A percentile compares a stretch with the other conserved stretches of the same genome.
These are phyloP conservation scores for Psittacula cyanocephala DNA, from an alignment of 2,113 vertebrate species.

Conservation along the genomic window DNA sequence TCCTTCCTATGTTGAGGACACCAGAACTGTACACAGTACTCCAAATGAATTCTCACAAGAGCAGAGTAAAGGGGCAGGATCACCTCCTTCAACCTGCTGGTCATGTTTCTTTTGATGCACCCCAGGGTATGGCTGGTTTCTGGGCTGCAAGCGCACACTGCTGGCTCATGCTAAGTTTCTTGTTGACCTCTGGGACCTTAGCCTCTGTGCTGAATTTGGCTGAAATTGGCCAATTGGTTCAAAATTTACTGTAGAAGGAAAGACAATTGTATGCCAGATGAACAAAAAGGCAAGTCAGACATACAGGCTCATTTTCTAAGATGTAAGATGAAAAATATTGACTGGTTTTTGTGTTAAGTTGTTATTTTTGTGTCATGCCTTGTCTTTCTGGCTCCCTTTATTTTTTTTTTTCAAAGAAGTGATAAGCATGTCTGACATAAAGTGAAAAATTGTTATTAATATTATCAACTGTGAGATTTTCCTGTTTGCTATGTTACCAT, in stretches of 20 bases:
- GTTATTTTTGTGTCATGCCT: not conserved
- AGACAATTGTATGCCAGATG: not conserved
- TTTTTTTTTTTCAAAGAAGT: not conserved
- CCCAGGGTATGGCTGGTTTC: not conserved
- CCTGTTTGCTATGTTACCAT: not conserved
- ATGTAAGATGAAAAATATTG: not conserved
- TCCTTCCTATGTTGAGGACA: not conserved
- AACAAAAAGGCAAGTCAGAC: not conserved
- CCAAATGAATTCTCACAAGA: not conserved
- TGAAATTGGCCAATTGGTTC: not conserved
- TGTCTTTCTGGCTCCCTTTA: not conserved
- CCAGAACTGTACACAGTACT: not conserved
- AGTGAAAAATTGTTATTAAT: not conserved
- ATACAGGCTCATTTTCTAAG: not conserved
- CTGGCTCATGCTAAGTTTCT: not conserved
- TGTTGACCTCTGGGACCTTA: not conserved
- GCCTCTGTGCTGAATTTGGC: not conserved
- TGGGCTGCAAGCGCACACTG: not conserved
- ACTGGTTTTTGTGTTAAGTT: not conserved
- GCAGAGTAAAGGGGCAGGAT: not conserved
- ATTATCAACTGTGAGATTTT: not conserved
- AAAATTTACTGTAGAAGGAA: not conserved
- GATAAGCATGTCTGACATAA: not conserved
- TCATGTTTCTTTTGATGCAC: not conserved
- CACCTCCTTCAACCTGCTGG: not conserved